Evolutionary conservation across 2,113 vertebrate genomes (phyloP).

Genomic region (Himantopus leucocephalus): DNA sequence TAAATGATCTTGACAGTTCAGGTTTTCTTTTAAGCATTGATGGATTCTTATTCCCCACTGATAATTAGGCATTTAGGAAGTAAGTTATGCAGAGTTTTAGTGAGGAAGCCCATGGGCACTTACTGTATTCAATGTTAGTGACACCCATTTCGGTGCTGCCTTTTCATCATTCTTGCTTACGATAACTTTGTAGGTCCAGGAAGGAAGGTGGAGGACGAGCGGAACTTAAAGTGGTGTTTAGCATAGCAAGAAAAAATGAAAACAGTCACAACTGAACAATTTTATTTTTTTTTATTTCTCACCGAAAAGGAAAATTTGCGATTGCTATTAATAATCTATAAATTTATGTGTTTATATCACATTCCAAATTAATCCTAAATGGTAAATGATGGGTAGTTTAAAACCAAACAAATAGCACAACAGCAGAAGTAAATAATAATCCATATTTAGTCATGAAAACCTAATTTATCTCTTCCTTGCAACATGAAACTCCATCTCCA

Average conservation of each 20-base stretch:
- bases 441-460: background rate
- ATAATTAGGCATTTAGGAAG: background rate
- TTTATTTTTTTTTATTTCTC: background rate
- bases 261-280: background rate
- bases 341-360: background rate
- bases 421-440: background rate
- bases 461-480: background rate
- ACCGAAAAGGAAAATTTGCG: background rate
- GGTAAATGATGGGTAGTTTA: background rate
- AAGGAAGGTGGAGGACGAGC: background rate
- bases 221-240: background rate
- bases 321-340: background rate
- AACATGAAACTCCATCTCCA: background rate
- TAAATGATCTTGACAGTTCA: background rate
- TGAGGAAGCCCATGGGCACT: background rate
- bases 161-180: background rate
- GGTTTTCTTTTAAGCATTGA: background rate
- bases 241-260: background rate
- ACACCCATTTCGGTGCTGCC: background rate
- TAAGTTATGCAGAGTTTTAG: background rate
- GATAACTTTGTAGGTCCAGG: background rate
- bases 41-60: background rate
- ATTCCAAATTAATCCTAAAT: background rate
- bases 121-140: background rate
- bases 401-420: background rate